These are phyloP conservation scores for Poliocrania exsul DNA, from an alignment of 2,797 vertebrate genomes.

Conservation along the genomic window DNA sequence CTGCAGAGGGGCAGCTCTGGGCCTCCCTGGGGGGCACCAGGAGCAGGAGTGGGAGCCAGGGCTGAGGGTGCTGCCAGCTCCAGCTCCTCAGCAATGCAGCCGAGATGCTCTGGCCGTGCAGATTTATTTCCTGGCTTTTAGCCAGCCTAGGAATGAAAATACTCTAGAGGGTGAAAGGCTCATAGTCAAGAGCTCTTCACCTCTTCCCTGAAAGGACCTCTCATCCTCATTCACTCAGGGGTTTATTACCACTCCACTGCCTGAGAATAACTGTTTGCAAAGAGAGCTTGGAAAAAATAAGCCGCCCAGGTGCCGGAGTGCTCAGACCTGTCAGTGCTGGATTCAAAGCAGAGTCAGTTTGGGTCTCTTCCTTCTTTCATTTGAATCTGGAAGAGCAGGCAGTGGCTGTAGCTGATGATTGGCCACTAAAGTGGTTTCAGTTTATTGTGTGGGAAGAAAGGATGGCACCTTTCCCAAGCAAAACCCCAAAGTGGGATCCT, in stretches of 20 bases:
- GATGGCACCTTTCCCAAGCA: background rate
- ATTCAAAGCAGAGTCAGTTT: background rate
- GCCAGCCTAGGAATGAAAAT: conserved; percentile 65
- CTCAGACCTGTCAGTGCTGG: background rate
- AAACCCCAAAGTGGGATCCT: background rate
- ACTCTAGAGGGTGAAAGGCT: conserved; percentile 70
- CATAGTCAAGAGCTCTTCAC: conserved; percentile 69
- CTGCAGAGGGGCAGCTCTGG: background rate
- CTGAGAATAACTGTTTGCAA: conserved; percentile 55
- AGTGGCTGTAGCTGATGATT: background rate
- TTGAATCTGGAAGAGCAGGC: background rate
- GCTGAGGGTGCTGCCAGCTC: background rate
- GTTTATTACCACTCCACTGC: conserved; percentile 67
- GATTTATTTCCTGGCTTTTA: conserved; percentile 69
- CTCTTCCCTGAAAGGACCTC: conserved; percentile 69
- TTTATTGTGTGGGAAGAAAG: fast-evolving
- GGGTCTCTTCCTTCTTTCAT: background rate
- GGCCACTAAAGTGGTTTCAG: background rate
- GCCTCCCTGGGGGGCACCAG: background rate
- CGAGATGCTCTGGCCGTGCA: background rate
- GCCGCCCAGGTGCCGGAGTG: background rate
- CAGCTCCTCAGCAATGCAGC: background rate
- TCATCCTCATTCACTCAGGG: conserved; percentile 65
- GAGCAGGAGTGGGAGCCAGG: background rate
- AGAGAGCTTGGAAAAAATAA: conserved; percentile 36